A percentile compares a stretch with the other conserved stretches of the same genome.
Evolutionary conservation across 2,888 invertebrate species (phyloP).

Genomic region (Xestia sexstrigata): DNA sequence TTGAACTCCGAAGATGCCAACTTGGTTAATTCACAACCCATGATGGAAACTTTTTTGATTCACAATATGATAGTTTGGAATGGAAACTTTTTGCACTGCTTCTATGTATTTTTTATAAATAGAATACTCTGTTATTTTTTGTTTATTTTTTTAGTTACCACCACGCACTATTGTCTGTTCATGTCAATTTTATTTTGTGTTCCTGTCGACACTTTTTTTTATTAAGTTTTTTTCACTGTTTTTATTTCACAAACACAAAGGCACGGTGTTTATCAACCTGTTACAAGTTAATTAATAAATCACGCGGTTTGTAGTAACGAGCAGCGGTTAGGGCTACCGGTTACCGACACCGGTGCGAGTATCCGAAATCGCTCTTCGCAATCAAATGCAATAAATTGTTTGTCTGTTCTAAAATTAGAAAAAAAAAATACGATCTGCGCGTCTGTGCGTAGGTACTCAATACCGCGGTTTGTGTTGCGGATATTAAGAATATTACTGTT

Average conservation of each 20-base stretch:
- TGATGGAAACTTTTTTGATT: constrained; percentile 69
- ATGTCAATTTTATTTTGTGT: background rate
- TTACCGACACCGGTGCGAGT: constrained; percentile 61
- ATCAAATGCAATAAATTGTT: constrained; percentile 74
- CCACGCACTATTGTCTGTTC: background rate
- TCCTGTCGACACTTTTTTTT: constrained; percentile 7
- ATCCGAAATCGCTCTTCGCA: constrained; percentile 70
- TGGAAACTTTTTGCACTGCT: background rate
- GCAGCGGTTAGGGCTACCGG: constrained; percentile 52
- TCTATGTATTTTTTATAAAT: background rate
- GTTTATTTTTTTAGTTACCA: background rate
- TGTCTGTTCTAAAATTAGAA: constrained; percentile 69
- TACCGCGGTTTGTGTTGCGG: constrained; percentile 41
- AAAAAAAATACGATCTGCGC: constrained; percentile 64
- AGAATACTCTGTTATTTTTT: background rate
- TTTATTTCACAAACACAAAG: constrained; percentile 8
- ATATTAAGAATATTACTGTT: constrained; percentile 9
- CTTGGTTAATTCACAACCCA: constrained; percentile 95
- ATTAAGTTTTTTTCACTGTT: background rate
- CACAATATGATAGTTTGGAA: background rate
- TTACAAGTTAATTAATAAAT: constrained; percentile 20
- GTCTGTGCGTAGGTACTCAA: constrained; percentile 45
- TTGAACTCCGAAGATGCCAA: constrained; percentile 90
- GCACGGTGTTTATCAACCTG: background rate
- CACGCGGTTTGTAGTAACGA: constrained; percentile 35